phyloP scores from a whole-genome alignment of 2,113 vertebrate genomes.

The cat (Felis catus) region DNA sequence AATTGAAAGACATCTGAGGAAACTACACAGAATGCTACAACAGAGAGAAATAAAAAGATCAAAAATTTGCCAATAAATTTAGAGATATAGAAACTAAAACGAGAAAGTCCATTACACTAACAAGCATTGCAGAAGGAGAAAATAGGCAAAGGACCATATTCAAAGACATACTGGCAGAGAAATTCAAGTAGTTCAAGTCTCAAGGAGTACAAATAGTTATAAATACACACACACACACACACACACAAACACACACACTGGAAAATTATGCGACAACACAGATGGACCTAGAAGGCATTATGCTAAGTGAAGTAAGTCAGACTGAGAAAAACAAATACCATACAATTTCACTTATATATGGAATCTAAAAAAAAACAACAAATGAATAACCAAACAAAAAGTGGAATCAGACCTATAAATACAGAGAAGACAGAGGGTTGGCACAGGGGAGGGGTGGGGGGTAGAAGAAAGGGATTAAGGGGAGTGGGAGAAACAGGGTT shows the following conservation, averaged over 20 bases:
- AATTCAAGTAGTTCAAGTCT: not conserved
- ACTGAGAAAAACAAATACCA: not conserved
- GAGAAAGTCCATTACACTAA: not conserved
- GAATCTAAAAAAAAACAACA: not conserved
- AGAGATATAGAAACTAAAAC: not conserved
- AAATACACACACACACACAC: not conserved
- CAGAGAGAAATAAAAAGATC: not conserved
- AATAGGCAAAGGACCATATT: not conserved
- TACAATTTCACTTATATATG: not conserved
- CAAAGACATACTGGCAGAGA: not conserved
- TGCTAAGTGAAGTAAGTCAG: not conserved
- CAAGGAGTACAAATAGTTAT: not conserved
- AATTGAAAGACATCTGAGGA: not conserved
- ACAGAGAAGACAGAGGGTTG: not conserved
- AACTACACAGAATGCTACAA: not conserved
- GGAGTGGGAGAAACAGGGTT: not conserved
- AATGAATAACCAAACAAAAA: not conserved
- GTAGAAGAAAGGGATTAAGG: not conserved
- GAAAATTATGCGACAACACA: not conserved
- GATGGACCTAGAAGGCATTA: not conserved
- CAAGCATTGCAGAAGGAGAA: not conserved
- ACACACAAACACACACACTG: not conserved
- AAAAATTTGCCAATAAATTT: not conserved
- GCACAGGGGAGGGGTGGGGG: not conserved
- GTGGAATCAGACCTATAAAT: not conserved